phyloP scores from a whole-genome alignment of 2,797 vertebrate species.

The Zenarchopterus dispar region DNA sequence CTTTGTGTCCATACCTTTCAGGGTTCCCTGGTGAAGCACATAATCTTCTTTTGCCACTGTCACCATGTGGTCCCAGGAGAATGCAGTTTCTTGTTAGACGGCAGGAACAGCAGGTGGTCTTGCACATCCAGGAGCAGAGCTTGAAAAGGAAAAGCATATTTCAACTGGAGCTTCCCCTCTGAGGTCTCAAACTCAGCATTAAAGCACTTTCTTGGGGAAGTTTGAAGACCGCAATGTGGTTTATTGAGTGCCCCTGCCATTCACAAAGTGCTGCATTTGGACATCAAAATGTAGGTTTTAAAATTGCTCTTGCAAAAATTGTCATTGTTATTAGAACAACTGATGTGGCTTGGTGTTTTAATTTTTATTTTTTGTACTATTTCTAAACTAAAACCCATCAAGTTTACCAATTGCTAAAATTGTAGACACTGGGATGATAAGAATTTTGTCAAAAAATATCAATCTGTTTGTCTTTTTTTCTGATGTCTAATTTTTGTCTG shows the following conservation, averaged over 20 bases:
- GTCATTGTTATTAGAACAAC: constrained; percentile 1
- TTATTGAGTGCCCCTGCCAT: constrained; percentile 14
- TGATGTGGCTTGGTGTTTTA: background rate
- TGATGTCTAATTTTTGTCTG: constrained; percentile 51
- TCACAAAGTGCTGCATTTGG: constrained; percentile 25
- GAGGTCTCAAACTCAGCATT: constrained; percentile 21
- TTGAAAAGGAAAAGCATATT: constrained; percentile 20
- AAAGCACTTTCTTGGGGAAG: constrained; percentile 27
- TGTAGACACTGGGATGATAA: constrained; percentile 16
- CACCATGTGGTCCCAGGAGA: constrained; percentile 43
- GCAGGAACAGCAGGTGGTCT: constrained; percentile 45
- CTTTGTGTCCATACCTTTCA: constrained; percentile 58
- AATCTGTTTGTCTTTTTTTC: constrained; percentile 43
- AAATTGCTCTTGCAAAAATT: constrained; percentile 7
- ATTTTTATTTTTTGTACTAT: background rate
- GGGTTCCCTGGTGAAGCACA: constrained; percentile 28
- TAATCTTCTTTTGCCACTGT: constrained; percentile 31
- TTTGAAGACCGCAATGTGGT: constrained; percentile 17
- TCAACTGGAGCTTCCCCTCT: constrained; percentile 15
- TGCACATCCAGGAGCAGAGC: constrained; percentile 34
- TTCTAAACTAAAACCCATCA: constrained; percentile 5
- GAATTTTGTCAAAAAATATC: constrained; percentile 52
- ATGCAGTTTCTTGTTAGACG: constrained; percentile 46
- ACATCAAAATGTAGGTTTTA: constrained; percentile 20
- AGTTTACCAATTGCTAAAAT: background rate